These are phyloP conservation scores for Piprites chloris DNA, from an alignment of 2,113 vertebrate species.

Conservation along the genomic window DNA sequence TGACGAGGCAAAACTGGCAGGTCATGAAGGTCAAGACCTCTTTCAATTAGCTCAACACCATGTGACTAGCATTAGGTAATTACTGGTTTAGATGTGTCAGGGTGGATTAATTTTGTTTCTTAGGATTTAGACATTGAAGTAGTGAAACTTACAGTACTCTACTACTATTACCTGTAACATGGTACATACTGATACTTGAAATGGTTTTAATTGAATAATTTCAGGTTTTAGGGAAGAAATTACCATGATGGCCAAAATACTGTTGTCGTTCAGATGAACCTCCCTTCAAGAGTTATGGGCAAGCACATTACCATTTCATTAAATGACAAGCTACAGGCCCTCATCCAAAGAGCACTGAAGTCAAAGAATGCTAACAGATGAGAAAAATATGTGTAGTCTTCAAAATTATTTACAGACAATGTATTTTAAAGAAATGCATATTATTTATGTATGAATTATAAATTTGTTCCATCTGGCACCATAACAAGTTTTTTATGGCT, in stretches of 20 bases:
- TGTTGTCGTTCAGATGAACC: neutral
- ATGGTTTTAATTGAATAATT: neutral
- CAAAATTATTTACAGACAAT: neutral
- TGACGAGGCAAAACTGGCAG: neutral
- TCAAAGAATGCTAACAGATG: neutral
- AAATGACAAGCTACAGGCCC: neutral
- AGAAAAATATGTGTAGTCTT: neutral
- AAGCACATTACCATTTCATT: neutral
- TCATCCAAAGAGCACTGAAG: neutral
- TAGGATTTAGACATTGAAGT: neutral
- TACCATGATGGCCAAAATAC: neutral
- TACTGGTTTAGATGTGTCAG: neutral
- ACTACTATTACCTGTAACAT: neutral
- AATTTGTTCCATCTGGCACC: neutral
- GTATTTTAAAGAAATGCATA: neutral
- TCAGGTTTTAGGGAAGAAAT: neutral
- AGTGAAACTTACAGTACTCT: neutral
- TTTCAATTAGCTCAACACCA: constrained; percentile 20
- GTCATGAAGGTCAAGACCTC: neutral
- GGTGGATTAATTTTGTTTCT: neutral
- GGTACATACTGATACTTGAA: neutral
- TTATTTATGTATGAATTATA: neutral
- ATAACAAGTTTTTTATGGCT: neutral
- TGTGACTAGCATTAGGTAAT: neutral
- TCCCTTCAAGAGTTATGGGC: neutral